Evolutionary conservation across 1,140 invertebrate genomes (phyloP).

Genomic region (Papilio xuthus): DNA sequence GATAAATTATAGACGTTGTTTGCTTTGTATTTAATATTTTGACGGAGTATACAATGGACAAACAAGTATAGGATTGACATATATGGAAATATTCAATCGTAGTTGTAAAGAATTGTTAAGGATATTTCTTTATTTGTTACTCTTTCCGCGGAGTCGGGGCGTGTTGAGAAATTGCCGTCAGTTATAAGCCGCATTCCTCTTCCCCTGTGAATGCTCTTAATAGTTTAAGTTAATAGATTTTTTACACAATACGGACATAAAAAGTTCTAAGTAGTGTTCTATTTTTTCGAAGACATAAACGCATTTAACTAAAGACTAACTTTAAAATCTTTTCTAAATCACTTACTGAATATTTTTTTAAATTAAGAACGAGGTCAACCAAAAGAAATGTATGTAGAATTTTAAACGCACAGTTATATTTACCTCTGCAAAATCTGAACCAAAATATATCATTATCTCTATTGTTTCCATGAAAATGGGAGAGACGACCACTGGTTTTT

Average conservation of each 20-base stretch:
- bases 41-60: not conserved
- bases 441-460: no score
- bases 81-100: not conserved
- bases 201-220: not conserved
- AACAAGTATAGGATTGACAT: not conserved
- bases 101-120: not conserved
- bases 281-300: no score
- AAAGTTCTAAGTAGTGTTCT: no score
- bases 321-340: no score
- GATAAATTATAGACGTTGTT: constrained; percentile 10
- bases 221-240: not conserved
- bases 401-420: not conserved
- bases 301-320: no score
- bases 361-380: no score
- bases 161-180: constrained; percentile 9
- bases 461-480: no score
- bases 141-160: not conserved
- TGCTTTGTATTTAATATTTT: not conserved
- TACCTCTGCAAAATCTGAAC: no score
- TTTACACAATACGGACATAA: not conserved
- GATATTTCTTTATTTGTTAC: not conserved
- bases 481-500: no score
- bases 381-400: not conserved
- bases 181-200: constrained; percentile 7
- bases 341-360: no score